A percentile compares a stretch with the other conserved stretches of the same genome.
Conservation (phyloP, 2,797 vertebrate genomes). For the Sphaeramia orbicularis region DNA sequence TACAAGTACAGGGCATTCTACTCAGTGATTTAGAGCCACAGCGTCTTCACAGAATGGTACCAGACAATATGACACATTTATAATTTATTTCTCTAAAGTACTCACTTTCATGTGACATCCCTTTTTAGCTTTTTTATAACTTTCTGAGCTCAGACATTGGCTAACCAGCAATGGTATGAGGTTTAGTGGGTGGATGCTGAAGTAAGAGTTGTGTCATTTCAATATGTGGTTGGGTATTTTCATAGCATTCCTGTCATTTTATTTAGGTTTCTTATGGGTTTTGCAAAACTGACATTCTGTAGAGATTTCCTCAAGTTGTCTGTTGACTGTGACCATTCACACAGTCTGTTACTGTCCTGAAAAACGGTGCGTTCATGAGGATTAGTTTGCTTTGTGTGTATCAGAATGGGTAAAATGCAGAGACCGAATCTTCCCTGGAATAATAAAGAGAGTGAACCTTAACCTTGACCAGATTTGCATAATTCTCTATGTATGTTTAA, state of each 20-base stretch:
- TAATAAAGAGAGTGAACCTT: too few species aligned
- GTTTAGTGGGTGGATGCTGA: background rate
- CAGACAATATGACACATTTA: background rate
- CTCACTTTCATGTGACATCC: conserved; percentile 7
- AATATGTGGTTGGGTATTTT: conserved; percentile 34
- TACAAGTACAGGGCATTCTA: background rate
- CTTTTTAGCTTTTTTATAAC: conserved; percentile 10
- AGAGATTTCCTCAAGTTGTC: conserved; percentile 14
- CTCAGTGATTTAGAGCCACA: background rate
- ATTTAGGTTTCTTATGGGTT: background rate
- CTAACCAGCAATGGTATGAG: background rate
- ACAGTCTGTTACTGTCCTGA: too few species aligned
- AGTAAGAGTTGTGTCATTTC: conserved; percentile 18
- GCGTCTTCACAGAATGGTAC: background rate
- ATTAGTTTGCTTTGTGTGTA: too few species aligned
- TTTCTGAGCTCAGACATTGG: conserved; percentile 5
- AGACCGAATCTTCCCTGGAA: too few species aligned
- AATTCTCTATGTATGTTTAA: too few species aligned
- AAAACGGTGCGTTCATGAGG: too few species aligned
- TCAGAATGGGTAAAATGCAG: too few species aligned
- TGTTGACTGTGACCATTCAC: conserved; percentile 1
- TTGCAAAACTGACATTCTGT: conserved; percentile 12
- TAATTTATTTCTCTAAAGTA: background rate
- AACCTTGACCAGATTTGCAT: too few species aligned
- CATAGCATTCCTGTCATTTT: conserved; percentile 5